A percentile compares a stretch with the other conserved stretches of the same genome.
Conservation (phyloP, 2,888 invertebrate genomes). For the Sphaeridia pumilis region DNA sequence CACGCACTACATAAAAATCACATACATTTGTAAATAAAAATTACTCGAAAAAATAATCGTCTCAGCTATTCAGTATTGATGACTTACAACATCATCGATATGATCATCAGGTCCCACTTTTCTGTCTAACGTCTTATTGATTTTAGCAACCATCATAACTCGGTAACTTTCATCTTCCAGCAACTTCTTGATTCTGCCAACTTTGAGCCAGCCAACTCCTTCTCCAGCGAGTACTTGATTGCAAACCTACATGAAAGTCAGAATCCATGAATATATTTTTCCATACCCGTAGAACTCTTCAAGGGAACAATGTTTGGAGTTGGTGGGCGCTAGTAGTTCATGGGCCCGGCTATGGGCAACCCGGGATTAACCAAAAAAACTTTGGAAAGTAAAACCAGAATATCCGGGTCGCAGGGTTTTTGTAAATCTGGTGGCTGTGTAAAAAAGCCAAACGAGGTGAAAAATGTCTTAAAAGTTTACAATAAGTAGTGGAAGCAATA, state of each 20-base stretch:
- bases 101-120: constrained; percentile 92
- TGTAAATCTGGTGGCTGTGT: too few relatives aligned
- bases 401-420: too few relatives aligned
- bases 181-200: constrained; percentile 80
- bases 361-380: too few relatives aligned
- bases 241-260: constrained; percentile 48
- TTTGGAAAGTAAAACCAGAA: too few relatives aligned
- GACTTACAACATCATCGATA: constrained; percentile 89
- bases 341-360: too few relatives aligned
- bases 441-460: too few relatives aligned
- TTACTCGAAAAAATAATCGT: too few relatives aligned
- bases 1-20: constrained; percentile 54
- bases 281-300: too few relatives aligned
- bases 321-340: too few relatives aligned
- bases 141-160: constrained; percentile 84
- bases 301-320: background rate
- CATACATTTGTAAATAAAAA: background rate
- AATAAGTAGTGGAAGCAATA: too few relatives aligned
- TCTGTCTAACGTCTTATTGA: constrained; percentile 83
- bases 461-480: too few relatives aligned
- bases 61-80: too few relatives aligned
- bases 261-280: background rate
- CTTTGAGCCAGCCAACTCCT: constrained; percentile 92
- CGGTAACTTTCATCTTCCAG: constrained; percentile 99
- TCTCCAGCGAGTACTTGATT: constrained; percentile 78